Percentiles rank a stretch among this genome's conserved stretches.
Conservation (phyloP, 2,888 invertebrate genomes). For the Ochlodes sylvanus region DNA sequence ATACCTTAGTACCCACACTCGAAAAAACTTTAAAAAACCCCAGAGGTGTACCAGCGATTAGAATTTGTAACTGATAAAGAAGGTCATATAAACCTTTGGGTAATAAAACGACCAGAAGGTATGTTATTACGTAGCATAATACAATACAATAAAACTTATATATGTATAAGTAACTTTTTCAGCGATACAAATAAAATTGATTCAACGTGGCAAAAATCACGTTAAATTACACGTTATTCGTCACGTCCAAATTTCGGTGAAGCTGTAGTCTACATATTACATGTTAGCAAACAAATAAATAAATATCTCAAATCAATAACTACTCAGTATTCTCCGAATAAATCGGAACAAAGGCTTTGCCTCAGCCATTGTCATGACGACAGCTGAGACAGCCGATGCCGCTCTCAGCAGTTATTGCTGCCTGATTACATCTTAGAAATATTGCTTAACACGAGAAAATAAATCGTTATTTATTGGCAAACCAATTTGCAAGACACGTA, state of each 20-base stretch:
- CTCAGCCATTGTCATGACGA: neutral
- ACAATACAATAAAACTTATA: too few relatives aligned
- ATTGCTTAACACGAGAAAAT: conserved; percentile 1
- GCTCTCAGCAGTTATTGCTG: conserved; percentile 8
- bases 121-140: too few relatives aligned
- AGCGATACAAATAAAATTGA: too few relatives aligned
- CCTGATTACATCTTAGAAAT: conserved; percentile 12
- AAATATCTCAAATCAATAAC: conserved; percentile 4
- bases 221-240: too few relatives aligned
- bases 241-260: neutral
- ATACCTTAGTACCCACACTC: too few relatives aligned
- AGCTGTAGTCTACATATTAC: neutral
- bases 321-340: conserved; percentile 6
- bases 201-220: too few relatives aligned
- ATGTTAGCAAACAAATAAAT: conserved; percentile 2
- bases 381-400: conserved; percentile 8
- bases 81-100: too few relatives aligned
- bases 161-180: too few relatives aligned
- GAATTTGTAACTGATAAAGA: too few relatives aligned
- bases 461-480: neutral
- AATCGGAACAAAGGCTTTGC: conserved; percentile 4
- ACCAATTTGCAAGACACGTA: neutral
- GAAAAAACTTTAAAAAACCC: too few relatives aligned
- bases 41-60: too few relatives aligned
- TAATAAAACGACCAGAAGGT: too few relatives aligned